Evolutionary conservation across 2,797 vertebrate genomes (phyloP).

Genomic region (Austrolebias charrua): DNA sequence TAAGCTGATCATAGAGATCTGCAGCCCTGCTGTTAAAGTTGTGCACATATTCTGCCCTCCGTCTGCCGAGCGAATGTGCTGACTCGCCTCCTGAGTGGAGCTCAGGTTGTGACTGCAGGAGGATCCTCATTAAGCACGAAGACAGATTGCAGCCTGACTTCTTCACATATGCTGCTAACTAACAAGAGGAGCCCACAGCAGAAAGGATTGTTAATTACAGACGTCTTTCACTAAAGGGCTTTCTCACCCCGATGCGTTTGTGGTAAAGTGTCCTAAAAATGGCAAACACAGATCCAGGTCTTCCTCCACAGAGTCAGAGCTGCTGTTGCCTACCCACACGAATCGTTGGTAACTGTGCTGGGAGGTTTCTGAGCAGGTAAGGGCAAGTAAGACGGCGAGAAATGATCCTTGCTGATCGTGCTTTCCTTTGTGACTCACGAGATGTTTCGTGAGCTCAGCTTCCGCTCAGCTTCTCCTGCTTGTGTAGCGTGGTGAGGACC

Average conservation of each 20-base stretch:
- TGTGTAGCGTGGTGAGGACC: constrained; percentile 27
- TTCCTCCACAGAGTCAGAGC: not conserved
- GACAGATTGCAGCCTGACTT: constrained; percentile 76
- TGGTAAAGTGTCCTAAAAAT: constrained; percentile 20
- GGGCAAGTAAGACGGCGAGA: constrained; percentile 1
- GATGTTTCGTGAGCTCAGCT: too few species aligned
- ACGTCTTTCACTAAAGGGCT: constrained; percentile 48
- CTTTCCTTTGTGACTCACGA: constrained; percentile 8
- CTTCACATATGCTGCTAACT: constrained; percentile 77
- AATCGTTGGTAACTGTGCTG: not conserved
- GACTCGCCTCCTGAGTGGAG: constrained; percentile 32
- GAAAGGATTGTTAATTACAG: constrained; percentile 63
- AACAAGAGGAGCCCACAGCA: constrained; percentile 75
- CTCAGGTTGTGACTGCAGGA: constrained; percentile 42
- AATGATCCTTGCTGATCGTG: not conserved
- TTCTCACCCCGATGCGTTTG: too few species aligned
- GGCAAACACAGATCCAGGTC: constrained; percentile 10
- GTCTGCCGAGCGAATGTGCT: constrained; percentile 44
- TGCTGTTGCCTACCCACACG: not conserved
- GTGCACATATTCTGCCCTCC: constrained; percentile 15
- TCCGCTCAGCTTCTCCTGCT: constrained; percentile 27
- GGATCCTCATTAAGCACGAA: constrained; percentile 72
- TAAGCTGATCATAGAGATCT: not conserved
- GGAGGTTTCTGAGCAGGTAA: not conserved
- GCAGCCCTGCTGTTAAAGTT: constrained; percentile 1